Percentiles rank a stretch among this genome's conserved stretches.
Evolutionary conservation across 2,888 invertebrate species (phyloP).

Genomic region (Lasioglossum figueresi): DNA sequence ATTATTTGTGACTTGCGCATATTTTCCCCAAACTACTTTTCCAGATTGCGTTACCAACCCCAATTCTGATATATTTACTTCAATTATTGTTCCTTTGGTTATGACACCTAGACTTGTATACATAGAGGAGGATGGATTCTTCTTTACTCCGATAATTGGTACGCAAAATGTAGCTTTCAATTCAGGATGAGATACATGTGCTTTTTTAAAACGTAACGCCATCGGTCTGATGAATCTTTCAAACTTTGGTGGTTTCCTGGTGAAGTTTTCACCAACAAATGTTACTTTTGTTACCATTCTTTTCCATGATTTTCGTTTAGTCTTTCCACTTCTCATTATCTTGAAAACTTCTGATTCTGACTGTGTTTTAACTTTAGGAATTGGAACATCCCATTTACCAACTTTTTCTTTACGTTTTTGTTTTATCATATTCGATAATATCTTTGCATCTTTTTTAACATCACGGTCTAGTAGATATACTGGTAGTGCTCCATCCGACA

Average conservation of each 20-base stretch:
- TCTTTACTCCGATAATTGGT: constrained; percentile 99
- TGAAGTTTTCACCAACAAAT: constrained; percentile 99
- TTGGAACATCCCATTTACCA: constrained; percentile 99
- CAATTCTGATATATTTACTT: constrained; percentile 99
- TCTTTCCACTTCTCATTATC: constrained; percentile 95
- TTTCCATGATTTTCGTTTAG: constrained; percentile 98
- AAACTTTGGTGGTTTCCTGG: constrained; percentile 99
- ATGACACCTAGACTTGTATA: constrained; percentile 99
- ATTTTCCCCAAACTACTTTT: constrained; percentile 99
- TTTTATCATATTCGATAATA: constrained; percentile 99
- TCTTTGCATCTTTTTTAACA: constrained; percentile 96
- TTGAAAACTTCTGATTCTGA: constrained; percentile 98
- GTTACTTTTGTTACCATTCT: constrained; percentile 99
- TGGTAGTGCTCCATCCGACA: constrained; percentile 96
- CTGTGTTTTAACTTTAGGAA: constrained; percentile 98
- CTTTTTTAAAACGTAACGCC: constrained; percentile 98
- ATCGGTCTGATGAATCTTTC: constrained; percentile 99
- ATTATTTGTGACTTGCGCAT: constrained; percentile 99
- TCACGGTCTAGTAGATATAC: constrained; percentile 99
- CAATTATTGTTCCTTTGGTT: constrained; percentile 98
- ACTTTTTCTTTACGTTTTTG: constrained; percentile 99
- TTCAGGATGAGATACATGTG: constrained; percentile 99
- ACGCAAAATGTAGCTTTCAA: constrained; percentile 98
- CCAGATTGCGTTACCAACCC: constrained; percentile 99
- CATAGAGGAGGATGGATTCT: constrained; percentile 98